Evolutionary conservation across 1,140 invertebrate species (phyloP).

Genomic region (Temnothorax nylanderi): DNA sequence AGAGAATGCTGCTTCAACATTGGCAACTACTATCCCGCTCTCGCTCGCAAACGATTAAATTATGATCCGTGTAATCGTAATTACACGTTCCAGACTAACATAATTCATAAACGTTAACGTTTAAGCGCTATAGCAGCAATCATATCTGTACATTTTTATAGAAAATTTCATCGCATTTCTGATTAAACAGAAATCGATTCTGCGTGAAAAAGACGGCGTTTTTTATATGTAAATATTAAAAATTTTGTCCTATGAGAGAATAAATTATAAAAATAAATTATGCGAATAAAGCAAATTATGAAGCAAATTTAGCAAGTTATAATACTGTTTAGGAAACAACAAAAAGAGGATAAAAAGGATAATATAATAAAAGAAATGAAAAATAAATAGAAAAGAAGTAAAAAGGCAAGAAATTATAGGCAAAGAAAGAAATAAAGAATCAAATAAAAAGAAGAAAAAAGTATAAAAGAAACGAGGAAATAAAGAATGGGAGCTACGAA

Average conservation of each 20-base stretch:
- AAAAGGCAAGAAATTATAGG: neutral
- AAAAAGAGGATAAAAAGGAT: neutral
- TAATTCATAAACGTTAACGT: slow-evolving; percentile 37
- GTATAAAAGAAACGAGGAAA: neutral
- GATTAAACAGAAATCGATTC: neutral
- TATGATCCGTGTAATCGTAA: slow-evolving; percentile 34
- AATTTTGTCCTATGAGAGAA: neutral
- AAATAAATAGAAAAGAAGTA: neutral
- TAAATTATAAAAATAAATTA: neutral
- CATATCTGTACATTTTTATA: neutral
- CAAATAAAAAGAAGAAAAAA: neutral
- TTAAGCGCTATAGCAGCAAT: neutral
- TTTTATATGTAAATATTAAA: neutral
- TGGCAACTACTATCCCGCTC: neutral
- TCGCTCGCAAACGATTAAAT: slow-evolving; percentile 38
- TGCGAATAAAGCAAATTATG: neutral
- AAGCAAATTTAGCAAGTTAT: neutral
- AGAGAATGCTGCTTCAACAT: neutral
- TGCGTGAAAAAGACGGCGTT: neutral
- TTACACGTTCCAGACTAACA: slow-evolving; percentile 41
- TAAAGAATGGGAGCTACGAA: neutral
- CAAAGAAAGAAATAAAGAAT: neutral
- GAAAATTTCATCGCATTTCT: slow-evolving; percentile 22
- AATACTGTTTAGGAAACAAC: neutral
- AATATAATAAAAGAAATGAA: neutral